phyloP scores from a whole-genome alignment of 1,140 invertebrate species.

The Diorhabda elongata region DNA sequence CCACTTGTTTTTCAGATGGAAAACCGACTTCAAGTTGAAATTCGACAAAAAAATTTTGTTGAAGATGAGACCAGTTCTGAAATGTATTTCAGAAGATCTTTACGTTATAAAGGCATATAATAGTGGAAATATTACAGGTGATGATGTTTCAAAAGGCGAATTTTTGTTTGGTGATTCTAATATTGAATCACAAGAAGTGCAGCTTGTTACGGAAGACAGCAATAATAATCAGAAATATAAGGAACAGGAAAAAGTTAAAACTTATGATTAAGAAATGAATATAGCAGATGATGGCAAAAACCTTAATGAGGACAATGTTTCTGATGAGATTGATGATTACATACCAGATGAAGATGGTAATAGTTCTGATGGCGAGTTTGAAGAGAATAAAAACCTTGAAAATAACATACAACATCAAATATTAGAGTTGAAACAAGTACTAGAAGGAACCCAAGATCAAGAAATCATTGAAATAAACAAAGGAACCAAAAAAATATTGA shows the following conservation, averaged over 20 bases:
- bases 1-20: conserved; percentile 6
- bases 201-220: conserved; percentile 5
- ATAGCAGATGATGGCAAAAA: conserved; percentile 4
- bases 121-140: conserved; percentile 1
- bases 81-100: neutral
- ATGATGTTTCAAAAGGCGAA: conserved; percentile 3
- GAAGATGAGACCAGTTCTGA: neutral
- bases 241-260: no score
- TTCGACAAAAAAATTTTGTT: conserved; percentile 3
- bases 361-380: conserved; percentile 1
- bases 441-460: neutral
- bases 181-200: conserved; percentile 4
- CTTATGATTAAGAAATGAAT: neutral
- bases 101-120: neutral
- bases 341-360: neutral
- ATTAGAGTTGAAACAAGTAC: neutral
- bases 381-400: conserved; percentile 6
- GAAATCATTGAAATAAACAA: conserved; percentile 5
- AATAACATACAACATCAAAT: conserved; percentile 3
- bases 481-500: conserved; percentile 6
- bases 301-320: conserved; percentile 4
- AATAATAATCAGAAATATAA: neutral
- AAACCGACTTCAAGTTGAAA: conserved; percentile 3
- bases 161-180: conserved; percentile 5
- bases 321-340: neutral